Percentiles rank a stretch among this genome's conserved stretches.
These are phyloP conservation scores for Uromys caudimaculatus DNA, from an alignment of 2,797 vertebrate genomes.

Conservation along the genomic window DNA sequence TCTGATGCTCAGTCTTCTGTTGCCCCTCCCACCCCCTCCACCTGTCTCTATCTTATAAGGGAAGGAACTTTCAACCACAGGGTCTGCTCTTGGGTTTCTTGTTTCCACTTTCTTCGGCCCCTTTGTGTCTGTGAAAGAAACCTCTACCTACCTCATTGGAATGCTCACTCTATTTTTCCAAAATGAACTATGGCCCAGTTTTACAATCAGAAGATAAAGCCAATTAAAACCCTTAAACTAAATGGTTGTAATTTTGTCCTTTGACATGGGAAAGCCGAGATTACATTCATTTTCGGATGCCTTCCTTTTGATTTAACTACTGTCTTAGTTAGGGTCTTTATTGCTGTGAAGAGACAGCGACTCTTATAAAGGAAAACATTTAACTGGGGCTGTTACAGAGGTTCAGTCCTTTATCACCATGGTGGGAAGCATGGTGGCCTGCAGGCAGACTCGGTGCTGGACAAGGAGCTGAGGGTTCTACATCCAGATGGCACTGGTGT, in stretches of 20 bases:
- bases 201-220: neutral
- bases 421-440: neutral
- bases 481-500: neutral
- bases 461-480: neutral
- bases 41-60: neutral
- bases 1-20: neutral
- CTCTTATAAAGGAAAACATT: neutral
- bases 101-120: neutral
- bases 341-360: neutral
- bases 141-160: neutral
- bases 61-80: neutral
- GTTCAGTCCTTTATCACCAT: neutral
- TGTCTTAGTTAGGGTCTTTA: neutral
- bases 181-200: neutral
- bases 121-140: neutral
- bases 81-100: neutral
- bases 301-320: slow-evolving; percentile 12
- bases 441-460: neutral
- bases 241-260: neutral
- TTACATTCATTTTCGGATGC: neutral
- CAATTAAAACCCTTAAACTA: neutral
- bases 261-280: neutral
- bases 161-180: neutral
- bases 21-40: too few relatives aligned
- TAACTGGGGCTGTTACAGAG: neutral